phyloP scores from a whole-genome alignment of 2,797 vertebrate species.

The Myotis daubentonii region DNA sequence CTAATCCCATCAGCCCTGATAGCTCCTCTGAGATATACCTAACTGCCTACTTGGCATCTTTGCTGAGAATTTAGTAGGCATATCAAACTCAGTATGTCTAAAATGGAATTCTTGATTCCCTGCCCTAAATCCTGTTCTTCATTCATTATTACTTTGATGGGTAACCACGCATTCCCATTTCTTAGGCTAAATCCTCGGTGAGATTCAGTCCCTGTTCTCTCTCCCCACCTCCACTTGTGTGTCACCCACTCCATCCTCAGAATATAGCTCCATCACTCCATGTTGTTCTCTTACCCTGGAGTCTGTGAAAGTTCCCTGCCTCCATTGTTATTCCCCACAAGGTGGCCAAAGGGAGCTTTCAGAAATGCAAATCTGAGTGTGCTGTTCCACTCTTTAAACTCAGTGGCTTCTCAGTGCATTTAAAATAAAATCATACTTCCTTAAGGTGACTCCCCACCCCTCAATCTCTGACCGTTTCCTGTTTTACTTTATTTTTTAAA shows the following conservation, averaged over 20 bases:
- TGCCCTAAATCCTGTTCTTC: not conserved
- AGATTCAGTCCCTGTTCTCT: not conserved
- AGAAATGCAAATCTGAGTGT: not conserved
- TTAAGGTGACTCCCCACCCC: not conserved
- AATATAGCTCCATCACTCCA: not conserved
- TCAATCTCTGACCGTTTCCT: not conserved
- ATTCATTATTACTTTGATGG: not conserved
- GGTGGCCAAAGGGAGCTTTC: not conserved
- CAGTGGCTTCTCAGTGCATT: not conserved
- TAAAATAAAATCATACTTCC: not conserved
- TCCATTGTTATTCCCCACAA: not conserved
- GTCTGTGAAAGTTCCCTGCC: not conserved
- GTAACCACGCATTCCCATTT: not conserved
- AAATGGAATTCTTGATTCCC: not conserved
- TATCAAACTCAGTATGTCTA: not conserved
- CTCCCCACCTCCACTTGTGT: not conserved
- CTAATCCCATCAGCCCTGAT: not conserved
- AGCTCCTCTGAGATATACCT: not conserved
- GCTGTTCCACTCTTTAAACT: not conserved
- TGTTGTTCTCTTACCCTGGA: not conserved
- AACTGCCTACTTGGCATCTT: not conserved
- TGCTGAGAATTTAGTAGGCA: not conserved
- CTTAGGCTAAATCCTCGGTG: not conserved
- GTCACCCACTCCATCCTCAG: not conserved
- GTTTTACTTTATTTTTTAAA: not conserved